Evolutionary conservation across 2,113 vertebrate genomes (phyloP), one percentile per base, ranked within the genome.

Genomic region (Cochlearius cochlearius): DNA sequence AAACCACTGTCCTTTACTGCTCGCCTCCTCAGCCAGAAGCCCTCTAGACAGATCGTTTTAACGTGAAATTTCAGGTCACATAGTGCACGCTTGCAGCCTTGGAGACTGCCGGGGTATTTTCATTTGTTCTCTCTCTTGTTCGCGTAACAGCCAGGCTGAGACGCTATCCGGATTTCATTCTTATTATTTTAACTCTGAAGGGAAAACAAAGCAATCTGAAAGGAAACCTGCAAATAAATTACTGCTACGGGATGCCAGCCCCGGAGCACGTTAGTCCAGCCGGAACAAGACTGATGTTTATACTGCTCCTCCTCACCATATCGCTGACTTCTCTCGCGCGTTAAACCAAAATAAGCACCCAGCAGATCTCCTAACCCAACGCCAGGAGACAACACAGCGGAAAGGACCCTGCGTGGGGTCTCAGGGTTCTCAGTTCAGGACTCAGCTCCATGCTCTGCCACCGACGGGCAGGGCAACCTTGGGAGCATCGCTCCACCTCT

Each of bases 1-100:
- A 95, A 93, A 95, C 87, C 81, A n/a, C 64, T 76, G 90, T 85
- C 93, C 81, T 95, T 96, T 78, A 78, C 84, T 60, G 62, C 38
- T 62, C 66, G 5, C 68, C 83, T 76, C 62, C 92, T 85, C 87
- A 53, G 68, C 15, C 8, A 97, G 94, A 36, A 95, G 64, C 83
- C 88, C 89, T 81, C 91, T 20, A 84, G 95, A 94, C 80, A 95
- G 86, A 92, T 90, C 17, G 0, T 66, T 95, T 90, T 67, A 84
- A 92, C 4, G 36, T 2, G 9, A 74, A 84, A 91, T 93, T 91
- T 84, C 86, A 71, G 95, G 95, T 96, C 94, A 89, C 83, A 71
- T 3, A 77, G 88, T 49, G 95, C 82, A 67, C 59, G 90, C 92
- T 95, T 94, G 94, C 88, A 75, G 88, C 56, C 83, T 59, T 23